Conservation (phyloP, 2,113 vertebrate genomes). For the Siniperca knerii region DNA sequence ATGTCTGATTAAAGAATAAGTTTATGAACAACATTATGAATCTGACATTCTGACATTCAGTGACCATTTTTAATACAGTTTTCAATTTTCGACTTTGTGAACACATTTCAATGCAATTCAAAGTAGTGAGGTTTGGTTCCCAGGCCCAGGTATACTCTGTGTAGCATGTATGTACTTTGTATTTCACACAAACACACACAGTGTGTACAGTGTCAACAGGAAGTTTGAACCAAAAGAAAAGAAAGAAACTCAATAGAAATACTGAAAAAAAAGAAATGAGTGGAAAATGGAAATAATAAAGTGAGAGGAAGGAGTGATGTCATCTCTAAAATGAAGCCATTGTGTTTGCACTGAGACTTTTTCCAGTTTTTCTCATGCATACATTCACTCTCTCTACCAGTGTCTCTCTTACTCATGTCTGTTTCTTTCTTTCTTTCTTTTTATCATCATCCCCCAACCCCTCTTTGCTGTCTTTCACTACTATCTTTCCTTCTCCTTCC, state of each 20-base stretch:
- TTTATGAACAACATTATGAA: background rate
- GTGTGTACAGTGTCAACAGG: slow-evolving; percentile 33
- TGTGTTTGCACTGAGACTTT: slow-evolving; percentile 38
- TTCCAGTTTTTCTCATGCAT: background rate
- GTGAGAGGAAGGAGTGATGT: slow-evolving; percentile 52
- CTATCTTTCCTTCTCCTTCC: background rate
- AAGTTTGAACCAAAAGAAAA: slow-evolving; percentile 20
- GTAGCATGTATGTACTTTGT: background rate
- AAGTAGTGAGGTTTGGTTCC: background rate
- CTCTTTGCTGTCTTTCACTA: background rate
- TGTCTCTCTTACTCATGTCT: background rate
- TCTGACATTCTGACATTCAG: background rate
- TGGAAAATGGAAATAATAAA: slow-evolving; percentile 21
- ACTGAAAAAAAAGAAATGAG: slow-evolving; percentile 7
- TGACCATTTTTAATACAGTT: background rate
- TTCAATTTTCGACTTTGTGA: background rate
- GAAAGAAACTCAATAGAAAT: slow-evolving; percentile 8
- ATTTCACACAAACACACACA: too few relatives aligned
- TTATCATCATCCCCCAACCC: too few relatives aligned
- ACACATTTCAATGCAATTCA: background rate
- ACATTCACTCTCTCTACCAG: background rate
- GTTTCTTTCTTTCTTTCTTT: background rate
- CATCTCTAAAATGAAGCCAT: slow-evolving; percentile 33
- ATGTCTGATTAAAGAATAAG: too few relatives aligned
- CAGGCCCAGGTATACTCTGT: background rate